Percentiles rank a stretch among this genome's conserved stretches.
Conservation (phyloP, 2,113 vertebrate genomes). For the Struthidea cinerea region DNA sequence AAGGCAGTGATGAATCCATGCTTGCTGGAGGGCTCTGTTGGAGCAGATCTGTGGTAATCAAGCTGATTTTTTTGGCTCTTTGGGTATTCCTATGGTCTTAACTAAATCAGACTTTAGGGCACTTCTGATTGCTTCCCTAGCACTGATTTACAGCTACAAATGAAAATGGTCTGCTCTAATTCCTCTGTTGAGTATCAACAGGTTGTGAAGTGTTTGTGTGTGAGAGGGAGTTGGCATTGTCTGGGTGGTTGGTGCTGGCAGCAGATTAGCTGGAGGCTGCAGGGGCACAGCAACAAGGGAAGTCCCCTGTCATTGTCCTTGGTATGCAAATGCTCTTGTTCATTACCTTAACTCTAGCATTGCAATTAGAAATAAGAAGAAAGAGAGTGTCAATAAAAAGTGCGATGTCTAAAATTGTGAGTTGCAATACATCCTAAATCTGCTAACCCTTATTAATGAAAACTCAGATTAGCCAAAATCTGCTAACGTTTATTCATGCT, state of each 20-base stretch:
- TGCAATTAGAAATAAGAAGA: background rate
- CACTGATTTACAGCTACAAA: background rate
- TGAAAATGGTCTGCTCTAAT: background rate
- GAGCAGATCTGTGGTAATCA: background rate
- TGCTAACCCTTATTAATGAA: background rate
- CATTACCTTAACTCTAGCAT: background rate
- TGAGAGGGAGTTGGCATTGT: background rate
- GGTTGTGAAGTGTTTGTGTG: background rate
- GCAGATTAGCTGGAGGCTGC: background rate
- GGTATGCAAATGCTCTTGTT: background rate
- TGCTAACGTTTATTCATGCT: background rate
- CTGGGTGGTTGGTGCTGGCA: background rate
- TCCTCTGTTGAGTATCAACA: conserved; percentile 1
- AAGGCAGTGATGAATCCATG: background rate
- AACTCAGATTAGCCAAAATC: background rate
- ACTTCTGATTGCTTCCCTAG: background rate
- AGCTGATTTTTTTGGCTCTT: background rate
- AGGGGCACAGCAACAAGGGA: background rate
- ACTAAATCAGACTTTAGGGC: background rate
- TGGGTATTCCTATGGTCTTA: background rate
- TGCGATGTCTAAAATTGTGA: background rate
- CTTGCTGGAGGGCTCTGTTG: background rate
- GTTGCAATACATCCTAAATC: background rate
- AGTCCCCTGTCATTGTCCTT: background rate
- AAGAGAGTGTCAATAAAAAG: background rate